Evolutionary conservation across 2,113 vertebrate species (phyloP).

Genomic region (Eudorcas thomsonii): DNA sequence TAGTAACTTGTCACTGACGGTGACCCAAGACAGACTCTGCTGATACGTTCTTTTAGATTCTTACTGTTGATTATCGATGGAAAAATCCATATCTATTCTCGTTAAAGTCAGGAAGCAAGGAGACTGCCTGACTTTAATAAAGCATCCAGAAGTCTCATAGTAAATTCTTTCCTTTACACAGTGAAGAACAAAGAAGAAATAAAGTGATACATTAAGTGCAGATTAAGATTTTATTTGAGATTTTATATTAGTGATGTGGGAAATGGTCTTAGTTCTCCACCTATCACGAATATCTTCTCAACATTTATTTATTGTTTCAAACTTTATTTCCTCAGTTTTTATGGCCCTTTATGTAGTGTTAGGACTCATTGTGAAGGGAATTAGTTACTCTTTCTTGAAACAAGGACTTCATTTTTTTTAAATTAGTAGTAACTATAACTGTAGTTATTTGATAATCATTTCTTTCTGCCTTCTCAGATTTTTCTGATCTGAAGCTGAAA

Average conservation of each 20-base stretch:
- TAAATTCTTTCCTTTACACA: not conserved
- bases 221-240: not conserved
- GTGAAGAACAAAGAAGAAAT: constrained; percentile 7
- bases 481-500: not conserved
- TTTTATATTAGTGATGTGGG: not conserved
- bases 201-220: not conserved
- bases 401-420: not conserved
- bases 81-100: not conserved
- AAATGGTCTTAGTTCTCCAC: not conserved
- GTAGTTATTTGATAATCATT: not conserved
- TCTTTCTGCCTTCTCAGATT: constrained; percentile 1
- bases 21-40: not conserved
- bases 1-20: not conserved
- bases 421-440: not conserved
- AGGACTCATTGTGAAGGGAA: not conserved
- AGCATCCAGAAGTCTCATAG: constrained; percentile 6
- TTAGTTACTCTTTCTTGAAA: constrained; percentile 13
- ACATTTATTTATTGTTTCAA: not conserved
- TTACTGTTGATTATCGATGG: not conserved
- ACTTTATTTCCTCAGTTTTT: not conserved
- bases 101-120: not conserved
- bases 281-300: not conserved
- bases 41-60: not conserved
- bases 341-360: not conserved
- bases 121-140: constrained; percentile 37